These are phyloP conservation scores for Lepilemur ruficaudatus DNA, from an alignment of 2,797 vertebrate species.

Conservation along the genomic window DNA sequence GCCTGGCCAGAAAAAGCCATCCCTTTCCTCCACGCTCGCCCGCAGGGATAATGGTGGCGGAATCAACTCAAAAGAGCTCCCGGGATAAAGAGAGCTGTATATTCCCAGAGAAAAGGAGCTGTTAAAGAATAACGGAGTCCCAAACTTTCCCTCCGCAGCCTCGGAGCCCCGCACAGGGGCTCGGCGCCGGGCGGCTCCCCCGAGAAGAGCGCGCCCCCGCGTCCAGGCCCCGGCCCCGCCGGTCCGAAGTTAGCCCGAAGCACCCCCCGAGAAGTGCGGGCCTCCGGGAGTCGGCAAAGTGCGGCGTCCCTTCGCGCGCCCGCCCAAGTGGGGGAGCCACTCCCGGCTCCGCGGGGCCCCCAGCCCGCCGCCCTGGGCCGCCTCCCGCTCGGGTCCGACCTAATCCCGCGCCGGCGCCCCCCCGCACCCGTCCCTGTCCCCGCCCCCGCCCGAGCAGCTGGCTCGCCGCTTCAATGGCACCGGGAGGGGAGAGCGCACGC, in stretches of 20 bases:
- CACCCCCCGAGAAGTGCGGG: background rate
- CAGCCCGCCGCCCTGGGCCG: background rate
- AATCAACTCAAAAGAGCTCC: background rate
- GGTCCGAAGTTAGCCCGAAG: background rate
- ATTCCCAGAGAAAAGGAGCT: background rate
- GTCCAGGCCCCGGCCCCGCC: background rate
- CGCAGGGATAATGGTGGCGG: slow-evolving; percentile 58
- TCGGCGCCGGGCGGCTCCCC: background rate
- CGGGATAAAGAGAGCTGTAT: background rate
- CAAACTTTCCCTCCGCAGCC: slow-evolving; percentile 61
- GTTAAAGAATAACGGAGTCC: background rate
- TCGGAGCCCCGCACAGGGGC: background rate
- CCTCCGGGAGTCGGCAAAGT: background rate
- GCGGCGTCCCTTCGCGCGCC: background rate
- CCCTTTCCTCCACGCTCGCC: background rate
- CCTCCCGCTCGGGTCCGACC: background rate
- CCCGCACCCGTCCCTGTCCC: background rate
- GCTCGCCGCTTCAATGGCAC: background rate
- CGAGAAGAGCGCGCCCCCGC: background rate
- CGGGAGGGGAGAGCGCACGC: slow-evolving; percentile 9
- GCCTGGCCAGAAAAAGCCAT: slow-evolving; percentile 51
- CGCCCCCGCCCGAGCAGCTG: slow-evolving; percentile 41
- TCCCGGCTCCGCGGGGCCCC: background rate
- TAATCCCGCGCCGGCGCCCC: background rate
- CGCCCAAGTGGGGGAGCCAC: background rate